Evolutionary conservation across 1,140 invertebrate species (phyloP).

Genomic region (Lepidurus couesii): DNA sequence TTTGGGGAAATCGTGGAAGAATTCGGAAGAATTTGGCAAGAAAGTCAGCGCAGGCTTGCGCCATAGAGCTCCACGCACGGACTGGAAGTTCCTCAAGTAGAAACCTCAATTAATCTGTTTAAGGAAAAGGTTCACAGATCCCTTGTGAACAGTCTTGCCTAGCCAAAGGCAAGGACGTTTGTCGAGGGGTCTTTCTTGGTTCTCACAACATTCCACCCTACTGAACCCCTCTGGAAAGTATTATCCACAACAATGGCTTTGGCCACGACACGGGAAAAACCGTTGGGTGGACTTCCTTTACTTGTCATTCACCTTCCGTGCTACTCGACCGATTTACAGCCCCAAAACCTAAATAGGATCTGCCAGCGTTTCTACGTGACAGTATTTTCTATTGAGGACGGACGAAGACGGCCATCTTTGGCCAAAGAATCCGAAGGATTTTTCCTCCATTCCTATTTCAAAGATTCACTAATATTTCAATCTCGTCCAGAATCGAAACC

Average conservation of each 20-base stretch:
- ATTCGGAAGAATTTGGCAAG: too few relatives aligned
- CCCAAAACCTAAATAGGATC: neutral
- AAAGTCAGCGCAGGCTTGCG: too few relatives aligned
- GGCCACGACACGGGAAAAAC: neutral
- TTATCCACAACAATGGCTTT: conserved; percentile 9
- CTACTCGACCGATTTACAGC: neutral
- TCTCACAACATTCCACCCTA: neutral
- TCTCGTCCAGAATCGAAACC: too few relatives aligned
- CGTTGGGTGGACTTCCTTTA: conserved; percentile 17
- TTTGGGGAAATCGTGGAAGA: too few relatives aligned
- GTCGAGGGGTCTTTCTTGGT: neutral
- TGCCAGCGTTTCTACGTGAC: neutral
- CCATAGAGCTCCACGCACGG: too few relatives aligned
- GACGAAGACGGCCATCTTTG: neutral
- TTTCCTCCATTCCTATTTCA: neutral
- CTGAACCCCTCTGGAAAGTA: neutral
- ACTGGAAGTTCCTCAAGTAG: too few relatives aligned
- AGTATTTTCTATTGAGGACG: neutral
- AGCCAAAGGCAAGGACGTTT: neutral
- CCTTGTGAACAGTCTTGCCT: neutral
- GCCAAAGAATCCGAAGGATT: neutral
- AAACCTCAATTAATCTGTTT: neutral
- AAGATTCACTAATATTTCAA: neutral
- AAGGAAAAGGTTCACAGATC: conserved; percentile 1
- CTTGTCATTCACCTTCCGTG: conserved; percentile 21